Conservation (phyloP, 2,113 vertebrate genomes). For the Hemichromis elongatus region DNA sequence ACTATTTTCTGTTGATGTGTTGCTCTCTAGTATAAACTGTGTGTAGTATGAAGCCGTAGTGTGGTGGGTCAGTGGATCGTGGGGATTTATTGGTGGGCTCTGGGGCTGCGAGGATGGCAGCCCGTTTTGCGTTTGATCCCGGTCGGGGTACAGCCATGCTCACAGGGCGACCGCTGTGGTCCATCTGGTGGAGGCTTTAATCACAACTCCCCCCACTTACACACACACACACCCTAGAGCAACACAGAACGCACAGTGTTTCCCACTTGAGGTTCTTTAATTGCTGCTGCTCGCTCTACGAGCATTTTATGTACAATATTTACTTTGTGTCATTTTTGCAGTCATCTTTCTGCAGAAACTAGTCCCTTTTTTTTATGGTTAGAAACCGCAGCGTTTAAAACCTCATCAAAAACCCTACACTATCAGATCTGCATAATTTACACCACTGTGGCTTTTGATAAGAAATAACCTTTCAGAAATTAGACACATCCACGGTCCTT, state of each 20-base stretch:
- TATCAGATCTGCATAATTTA: constrained; percentile 37
- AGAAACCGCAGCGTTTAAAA: constrained; percentile 4
- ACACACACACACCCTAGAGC: background rate
- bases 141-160: constrained; percentile 67
- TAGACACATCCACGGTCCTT: constrained; percentile 38
- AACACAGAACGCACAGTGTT: background rate
- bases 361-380: background rate
- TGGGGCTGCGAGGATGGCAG: constrained; percentile 48
- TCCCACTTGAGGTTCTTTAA: background rate
- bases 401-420: constrained; percentile 1
- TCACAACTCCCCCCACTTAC: constrained; percentile 45
- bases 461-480: constrained; percentile 59
- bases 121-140: constrained; percentile 70
- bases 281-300: constrained; percentile 3
- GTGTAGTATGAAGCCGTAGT: background rate
- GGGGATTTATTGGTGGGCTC: constrained; percentile 40
- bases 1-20: background rate
- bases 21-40: background rate
- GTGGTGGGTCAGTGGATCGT: constrained; percentile 13
- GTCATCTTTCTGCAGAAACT: background rate
- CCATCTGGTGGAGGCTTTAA: constrained; percentile 77
- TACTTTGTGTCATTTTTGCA: background rate
- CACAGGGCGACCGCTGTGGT: constrained; percentile 69
- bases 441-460: constrained; percentile 33
- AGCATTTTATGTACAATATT: constrained; percentile 21